Evolutionary conservation across 1,140 invertebrate genomes (phyloP).

Genomic region (Tetramorium simillimum): DNA sequence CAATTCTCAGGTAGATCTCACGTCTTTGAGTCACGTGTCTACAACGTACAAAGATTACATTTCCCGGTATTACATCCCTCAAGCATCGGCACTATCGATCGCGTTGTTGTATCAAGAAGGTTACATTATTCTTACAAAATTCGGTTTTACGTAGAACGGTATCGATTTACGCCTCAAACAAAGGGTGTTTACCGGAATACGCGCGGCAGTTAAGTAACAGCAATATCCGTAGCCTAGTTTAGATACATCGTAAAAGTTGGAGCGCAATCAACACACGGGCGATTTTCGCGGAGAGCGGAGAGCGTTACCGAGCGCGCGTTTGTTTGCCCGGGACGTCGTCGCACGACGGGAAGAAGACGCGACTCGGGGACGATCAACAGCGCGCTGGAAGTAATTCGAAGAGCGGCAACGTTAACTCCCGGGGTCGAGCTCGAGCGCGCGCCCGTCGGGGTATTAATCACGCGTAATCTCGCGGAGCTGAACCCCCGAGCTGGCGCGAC

Average conservation of each 20-base stretch:
- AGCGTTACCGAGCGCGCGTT: neutral
- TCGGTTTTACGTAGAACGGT: neutral
- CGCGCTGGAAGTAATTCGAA: conserved; percentile 23
- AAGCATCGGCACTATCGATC: neutral
- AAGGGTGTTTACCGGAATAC: neutral
- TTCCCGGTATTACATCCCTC: neutral
- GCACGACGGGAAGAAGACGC: neutral
- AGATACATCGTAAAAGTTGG: conserved; percentile 31
- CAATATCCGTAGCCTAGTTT: conserved; percentile 20
- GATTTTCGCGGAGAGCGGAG: conserved; percentile 19
- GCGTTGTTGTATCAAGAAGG: neutral
- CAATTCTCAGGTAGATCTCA: neutral
- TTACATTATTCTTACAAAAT: neutral
- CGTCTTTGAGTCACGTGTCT: neutral
- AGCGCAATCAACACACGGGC: neutral
- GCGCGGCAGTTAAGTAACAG: neutral
- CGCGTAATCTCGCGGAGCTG: conserved; percentile 50
- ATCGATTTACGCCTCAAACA: conserved; percentile 18
- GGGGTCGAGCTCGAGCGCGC: conserved; percentile 26
- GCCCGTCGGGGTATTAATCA: conserved; percentile 48
- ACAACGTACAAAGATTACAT: neutral
- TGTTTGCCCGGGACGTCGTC: conserved; percentile 12
- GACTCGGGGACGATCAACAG: neutral
- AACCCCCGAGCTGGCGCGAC: neutral
- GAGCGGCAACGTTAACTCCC: conserved; percentile 35